phyloP scores from a whole-genome alignment of 2,797 vertebrate species.

The Microctenopoma lineatum region DNA sequence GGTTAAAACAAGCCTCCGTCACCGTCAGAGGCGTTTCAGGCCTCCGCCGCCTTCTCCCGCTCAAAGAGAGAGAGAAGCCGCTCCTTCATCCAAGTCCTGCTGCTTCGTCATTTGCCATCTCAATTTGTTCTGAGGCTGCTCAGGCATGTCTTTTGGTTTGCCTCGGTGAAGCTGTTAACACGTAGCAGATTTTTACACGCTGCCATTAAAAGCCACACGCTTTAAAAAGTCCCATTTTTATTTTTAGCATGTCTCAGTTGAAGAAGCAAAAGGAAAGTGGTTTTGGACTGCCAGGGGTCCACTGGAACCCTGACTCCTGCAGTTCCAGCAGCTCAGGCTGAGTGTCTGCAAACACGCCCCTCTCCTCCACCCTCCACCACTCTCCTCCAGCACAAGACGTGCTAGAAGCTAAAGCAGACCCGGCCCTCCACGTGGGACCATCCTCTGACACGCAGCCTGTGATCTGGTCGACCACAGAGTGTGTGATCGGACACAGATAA shows the following conservation, averaged over 20 bases:
- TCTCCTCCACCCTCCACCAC: background rate
- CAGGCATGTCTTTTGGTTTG: constrained; percentile 79
- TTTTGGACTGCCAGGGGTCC: constrained; percentile 69
- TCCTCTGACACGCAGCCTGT: too few relatives aligned
- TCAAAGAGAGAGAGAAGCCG: constrained; percentile 42
- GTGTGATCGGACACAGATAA: too few relatives aligned
- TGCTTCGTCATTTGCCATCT: constrained; percentile 77
- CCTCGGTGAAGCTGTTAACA: constrained; percentile 84
- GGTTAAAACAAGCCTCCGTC: too few relatives aligned
- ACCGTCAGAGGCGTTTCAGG: too few relatives aligned
- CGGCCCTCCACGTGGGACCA: too few relatives aligned
- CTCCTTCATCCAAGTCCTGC: constrained; percentile 47
- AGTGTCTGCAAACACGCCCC: constrained; percentile 47
- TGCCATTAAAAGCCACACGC: constrained; percentile 86
- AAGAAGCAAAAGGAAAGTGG: constrained; percentile 60
- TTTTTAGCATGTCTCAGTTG: constrained; percentile 82
- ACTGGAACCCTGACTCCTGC: constrained; percentile 45
- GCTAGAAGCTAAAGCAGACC: too few relatives aligned
- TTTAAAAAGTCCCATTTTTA: constrained; percentile 74
- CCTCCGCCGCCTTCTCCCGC: constrained; percentile 10
- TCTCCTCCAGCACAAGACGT: too few relatives aligned
- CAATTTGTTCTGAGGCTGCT: constrained; percentile 81
- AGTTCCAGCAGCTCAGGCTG: constrained; percentile 32
- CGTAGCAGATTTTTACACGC: constrained; percentile 82
- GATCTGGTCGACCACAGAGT: too few relatives aligned